phyloP scores from a whole-genome alignment of 2,797 vertebrate genomes.

The Pagetopsis macropterus region DNA sequence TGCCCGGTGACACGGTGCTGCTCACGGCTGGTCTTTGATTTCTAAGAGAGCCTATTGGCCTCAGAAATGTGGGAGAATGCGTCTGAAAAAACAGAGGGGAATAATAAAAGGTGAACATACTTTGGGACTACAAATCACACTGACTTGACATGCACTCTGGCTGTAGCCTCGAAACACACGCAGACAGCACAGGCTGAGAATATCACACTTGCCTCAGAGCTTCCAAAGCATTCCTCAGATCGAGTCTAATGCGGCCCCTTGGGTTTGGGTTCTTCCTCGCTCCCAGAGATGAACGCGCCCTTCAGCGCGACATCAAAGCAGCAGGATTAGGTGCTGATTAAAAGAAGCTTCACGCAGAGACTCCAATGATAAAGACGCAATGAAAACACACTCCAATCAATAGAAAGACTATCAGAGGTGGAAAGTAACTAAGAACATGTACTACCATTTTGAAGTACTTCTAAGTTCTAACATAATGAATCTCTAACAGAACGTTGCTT shows the following conservation, averaged over 20 bases:
- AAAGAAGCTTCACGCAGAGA: conserved; percentile 2
- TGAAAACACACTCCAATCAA: background rate
- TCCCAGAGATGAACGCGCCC: conserved; percentile 18
- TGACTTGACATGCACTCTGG: conserved; percentile 6
- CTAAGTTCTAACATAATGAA: no score
- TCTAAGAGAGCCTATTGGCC: background rate
- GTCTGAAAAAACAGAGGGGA: background rate
- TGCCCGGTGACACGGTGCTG: conserved; percentile 21
- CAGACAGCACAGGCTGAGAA: conserved; percentile 13
- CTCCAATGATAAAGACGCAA: background rate
- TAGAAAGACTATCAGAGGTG: no score
- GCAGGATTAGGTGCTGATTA: conserved; percentile 52
- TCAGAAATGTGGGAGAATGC: background rate
- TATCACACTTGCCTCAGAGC: conserved; percentile 22
- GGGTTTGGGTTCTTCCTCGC: conserved; percentile 21
- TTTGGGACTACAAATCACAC: conserved; percentile 11
- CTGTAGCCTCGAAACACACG: background rate
- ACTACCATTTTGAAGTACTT: no score
- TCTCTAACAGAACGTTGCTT: no score
- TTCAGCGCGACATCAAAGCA: conserved; percentile 50
- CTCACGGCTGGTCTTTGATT: conserved; percentile 32
- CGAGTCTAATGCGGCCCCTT: conserved; percentile 13
- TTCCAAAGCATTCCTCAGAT: conserved; percentile 36
- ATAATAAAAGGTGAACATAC: background rate
- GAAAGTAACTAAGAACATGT: no score